Evolutionary conservation across 2,113 vertebrate genomes (phyloP), one percentile per base, ranked within the genome.

Genomic region (Chrysochloris asiatica): DNA sequence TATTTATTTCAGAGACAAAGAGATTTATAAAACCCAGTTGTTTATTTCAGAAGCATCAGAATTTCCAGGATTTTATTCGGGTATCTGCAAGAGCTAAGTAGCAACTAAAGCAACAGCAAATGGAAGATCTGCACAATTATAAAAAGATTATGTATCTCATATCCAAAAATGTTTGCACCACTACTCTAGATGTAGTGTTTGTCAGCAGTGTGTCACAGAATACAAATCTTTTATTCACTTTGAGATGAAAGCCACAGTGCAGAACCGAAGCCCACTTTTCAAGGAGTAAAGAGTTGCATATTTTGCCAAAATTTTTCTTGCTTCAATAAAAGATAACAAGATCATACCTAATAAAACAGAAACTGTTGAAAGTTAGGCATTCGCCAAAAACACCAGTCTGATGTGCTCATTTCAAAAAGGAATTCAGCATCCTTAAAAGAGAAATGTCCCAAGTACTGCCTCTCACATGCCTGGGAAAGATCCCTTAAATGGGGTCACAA

Each of bases 311-410:
- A 76, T 85, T 93, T 0, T 6, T 92, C n/a, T 86, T 94, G 71
- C 56, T 54, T 96, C 86, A 83, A 0, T 94, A 76, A 95, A 95
- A 54, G 77, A 36, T 77, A 92, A 2, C 95, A 77, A 83, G 89
- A 85, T 80, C 81, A 93, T 82, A 22, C 48, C 22, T 87, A 93
- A 72, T 96, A 91, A 96, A 96, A 92, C 12, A 59, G 89, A 95
- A 97, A 80, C 21, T 90, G 59, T 8, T 90, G 82, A 95, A 95
- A 96, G 93, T 93, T 78, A 78, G 22, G 83, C 94, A 93, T 72
- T 86, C 52, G 78, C 90, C 94, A 85, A 93, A 38, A 54, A 88
- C 8, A 73, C 95, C 75, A 50, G 63, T 43, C 30, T 96, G 63
- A 89, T 93, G 30, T 0, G 24, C 81, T 87, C 90, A 76, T 78